Evolutionary conservation across 2,888 invertebrate genomes (phyloP).

Genomic region (Protophormia terraenovae): DNA sequence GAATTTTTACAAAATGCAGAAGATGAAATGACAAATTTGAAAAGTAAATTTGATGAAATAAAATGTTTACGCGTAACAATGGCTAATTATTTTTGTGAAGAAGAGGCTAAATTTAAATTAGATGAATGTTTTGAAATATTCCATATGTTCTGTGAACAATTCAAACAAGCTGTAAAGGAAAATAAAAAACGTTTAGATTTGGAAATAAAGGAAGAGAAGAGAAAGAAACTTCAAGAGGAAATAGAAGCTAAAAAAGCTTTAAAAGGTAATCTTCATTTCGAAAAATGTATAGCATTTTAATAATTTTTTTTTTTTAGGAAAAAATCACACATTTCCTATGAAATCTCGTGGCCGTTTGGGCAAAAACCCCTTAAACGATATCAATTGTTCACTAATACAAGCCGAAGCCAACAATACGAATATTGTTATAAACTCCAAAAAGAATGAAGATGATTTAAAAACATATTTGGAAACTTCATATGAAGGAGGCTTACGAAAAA

Average conservation of each 20-base stretch:
- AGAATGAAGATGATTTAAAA: slow-evolving; percentile 71
- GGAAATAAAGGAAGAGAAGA: slow-evolving; percentile 92
- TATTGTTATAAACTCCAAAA: slow-evolving; percentile 62
- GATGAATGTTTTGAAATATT: slow-evolving; percentile 97
- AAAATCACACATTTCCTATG: slow-evolving; percentile 86
- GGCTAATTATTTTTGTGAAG: slow-evolving; percentile 97
- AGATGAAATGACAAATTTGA: slow-evolving; percentile 87
- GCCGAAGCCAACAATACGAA: slow-evolving; percentile 67
- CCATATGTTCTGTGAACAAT: slow-evolving; percentile 92
- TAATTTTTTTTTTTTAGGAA: slow-evolving; percentile 82
- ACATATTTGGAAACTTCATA: slow-evolving; percentile 1
- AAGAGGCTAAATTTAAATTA: slow-evolving; percentile 92
- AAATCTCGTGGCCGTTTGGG: slow-evolving; percentile 75
- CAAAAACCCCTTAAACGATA: background rate
- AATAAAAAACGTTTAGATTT: slow-evolving; percentile 91
- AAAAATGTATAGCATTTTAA: too few species aligned
- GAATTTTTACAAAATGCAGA: slow-evolving; percentile 90
- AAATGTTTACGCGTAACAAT: slow-evolving; percentile 90
- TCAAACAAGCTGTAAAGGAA: slow-evolving; percentile 91
- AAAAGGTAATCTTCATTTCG: too few species aligned
- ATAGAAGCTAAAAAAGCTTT: slow-evolving; percentile 84
- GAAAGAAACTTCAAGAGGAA: slow-evolving; percentile 89
- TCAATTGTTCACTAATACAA: slow-evolving; percentile 73
- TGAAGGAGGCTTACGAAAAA: too few species aligned
- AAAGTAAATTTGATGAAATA: slow-evolving; percentile 91